A percentile compares a stretch with the other conserved stretches of the same genome.
Evolutionary conservation across 2,888 invertebrate species (phyloP).

Genomic region (Perdita meconis): DNA sequence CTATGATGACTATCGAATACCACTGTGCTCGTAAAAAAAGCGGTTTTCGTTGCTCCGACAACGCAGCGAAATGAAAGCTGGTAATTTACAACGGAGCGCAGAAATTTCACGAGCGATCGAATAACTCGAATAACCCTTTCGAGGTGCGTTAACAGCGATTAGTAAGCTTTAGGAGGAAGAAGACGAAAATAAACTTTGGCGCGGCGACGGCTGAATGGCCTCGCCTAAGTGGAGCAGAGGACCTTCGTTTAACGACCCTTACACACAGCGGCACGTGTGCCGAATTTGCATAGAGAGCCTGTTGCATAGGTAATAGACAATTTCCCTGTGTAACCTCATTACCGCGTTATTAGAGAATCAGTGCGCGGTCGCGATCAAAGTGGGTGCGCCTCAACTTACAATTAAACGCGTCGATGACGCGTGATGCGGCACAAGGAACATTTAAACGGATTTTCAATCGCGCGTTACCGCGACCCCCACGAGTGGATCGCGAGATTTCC

Average conservation of each 20-base stretch:
- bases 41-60: background rate
- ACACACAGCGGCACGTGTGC: slow-evolving; percentile 23
- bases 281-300: slow-evolving; percentile 51
- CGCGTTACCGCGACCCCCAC: background rate
- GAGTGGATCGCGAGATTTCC: no score
- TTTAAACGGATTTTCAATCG: background rate
- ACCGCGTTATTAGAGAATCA: slow-evolving; percentile 34
- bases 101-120: background rate
- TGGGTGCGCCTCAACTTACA: background rate
- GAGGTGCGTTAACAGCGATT: background rate
- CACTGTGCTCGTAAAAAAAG: background rate
- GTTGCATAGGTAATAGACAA: slow-evolving; percentile 47
- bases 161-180: background rate
- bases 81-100: background rate
- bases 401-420: background rate
- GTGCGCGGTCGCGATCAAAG: slow-evolving; percentile 19
- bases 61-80: background rate
- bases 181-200: slow-evolving; percentile 2
- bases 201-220: background rate
- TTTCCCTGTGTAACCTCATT: slow-evolving; percentile 42
- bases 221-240: slow-evolving; percentile 1
- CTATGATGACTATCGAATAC: background rate
- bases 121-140: background rate
- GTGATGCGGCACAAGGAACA: background rate
- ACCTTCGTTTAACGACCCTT: slow-evolving; percentile 35